Conservation (phyloP, 2,888 invertebrate genomes). For the Allophyes oxyacanthae region DNA sequence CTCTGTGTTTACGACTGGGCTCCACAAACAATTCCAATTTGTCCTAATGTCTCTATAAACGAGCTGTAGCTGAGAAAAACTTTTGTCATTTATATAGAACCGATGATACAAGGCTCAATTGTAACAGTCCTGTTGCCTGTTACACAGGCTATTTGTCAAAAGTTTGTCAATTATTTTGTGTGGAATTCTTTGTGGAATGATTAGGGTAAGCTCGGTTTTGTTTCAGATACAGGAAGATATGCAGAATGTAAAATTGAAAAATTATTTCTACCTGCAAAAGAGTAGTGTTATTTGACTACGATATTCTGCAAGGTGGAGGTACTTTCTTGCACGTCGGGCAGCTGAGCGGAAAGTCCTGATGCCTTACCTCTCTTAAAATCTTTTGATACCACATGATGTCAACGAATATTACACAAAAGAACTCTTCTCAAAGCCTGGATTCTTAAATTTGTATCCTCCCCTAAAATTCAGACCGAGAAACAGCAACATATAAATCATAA, state of each 20-base stretch:
- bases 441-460: neutral
- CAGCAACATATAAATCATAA: conserved; percentile 49
- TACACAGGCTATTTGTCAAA: conserved; percentile 33
- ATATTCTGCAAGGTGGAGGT: too few species aligned
- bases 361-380: too few species aligned
- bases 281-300: too few species aligned
- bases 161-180: conserved; percentile 31
- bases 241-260: too few species aligned
- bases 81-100: conserved; percentile 52
- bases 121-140: conserved; percentile 23
- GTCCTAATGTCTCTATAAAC: conserved; percentile 57
- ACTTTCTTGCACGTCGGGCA: too few species aligned
- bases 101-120: conserved; percentile 46
- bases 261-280: too few species aligned
- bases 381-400: too few species aligned
- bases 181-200: conserved; percentile 21
- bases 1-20: conserved; percentile 8
- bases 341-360: too few species aligned
- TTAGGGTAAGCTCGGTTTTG: conserved; percentile 11
- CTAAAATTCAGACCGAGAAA: conserved; percentile 25
- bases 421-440: neutral
- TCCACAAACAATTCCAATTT: conserved; percentile 59
- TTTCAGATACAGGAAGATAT: neutral
- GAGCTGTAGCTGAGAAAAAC: conserved; percentile 47
- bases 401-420: neutral